Percentiles rank a stretch among this genome's conserved stretches.
Conservation (phyloP, 1,140 invertebrate genomes). For the Cherax destructor region DNA sequence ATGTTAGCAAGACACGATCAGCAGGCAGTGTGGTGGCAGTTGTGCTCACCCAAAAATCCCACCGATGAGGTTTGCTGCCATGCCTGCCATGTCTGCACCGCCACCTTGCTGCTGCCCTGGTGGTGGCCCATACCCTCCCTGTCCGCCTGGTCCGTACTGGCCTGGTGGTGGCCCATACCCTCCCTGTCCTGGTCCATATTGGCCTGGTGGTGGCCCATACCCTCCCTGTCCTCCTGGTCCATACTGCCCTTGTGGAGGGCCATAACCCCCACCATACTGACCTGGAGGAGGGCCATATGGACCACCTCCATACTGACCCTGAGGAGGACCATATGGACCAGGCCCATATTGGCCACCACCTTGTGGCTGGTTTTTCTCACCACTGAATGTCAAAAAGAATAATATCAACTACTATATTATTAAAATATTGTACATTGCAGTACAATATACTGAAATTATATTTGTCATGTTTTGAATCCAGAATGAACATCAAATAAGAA, state of each 20-base stretch:
- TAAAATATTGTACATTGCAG: background rate
- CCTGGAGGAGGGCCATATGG: conserved; percentile 53
- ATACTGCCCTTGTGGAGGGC: conserved; percentile 4
- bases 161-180: conserved; percentile 54
- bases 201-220: conserved; percentile 47
- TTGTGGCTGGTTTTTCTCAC: conserved; percentile 7
- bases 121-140: conserved; percentile 49
- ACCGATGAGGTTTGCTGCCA: conserved; percentile 49
- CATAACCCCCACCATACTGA: conserved; percentile 52
- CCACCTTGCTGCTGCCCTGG: conserved; percentile 42
- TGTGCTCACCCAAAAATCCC: conserved; percentile 48
- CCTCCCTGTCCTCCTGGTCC: conserved; percentile 37
- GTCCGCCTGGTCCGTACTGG: conserved; percentile 45
- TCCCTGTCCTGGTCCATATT: conserved; percentile 39
- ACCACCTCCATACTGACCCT: conserved; percentile 17
- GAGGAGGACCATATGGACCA: conserved; percentile 24
- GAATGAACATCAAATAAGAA: too few species aligned
- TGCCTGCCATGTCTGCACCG: conserved; percentile 24
- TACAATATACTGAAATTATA: background rate
- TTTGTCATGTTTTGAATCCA: too few species aligned
- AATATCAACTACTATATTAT: background rate
- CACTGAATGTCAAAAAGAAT: conserved; percentile 28
- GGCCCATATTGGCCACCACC: conserved; percentile 24
- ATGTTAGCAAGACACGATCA: background rate
- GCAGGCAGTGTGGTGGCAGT: background rate